These are phyloP conservation scores for Dicerorhinus sumatrensis DNA, from an alignment of 2,113 vertebrate species.

Conservation along the genomic window DNA sequence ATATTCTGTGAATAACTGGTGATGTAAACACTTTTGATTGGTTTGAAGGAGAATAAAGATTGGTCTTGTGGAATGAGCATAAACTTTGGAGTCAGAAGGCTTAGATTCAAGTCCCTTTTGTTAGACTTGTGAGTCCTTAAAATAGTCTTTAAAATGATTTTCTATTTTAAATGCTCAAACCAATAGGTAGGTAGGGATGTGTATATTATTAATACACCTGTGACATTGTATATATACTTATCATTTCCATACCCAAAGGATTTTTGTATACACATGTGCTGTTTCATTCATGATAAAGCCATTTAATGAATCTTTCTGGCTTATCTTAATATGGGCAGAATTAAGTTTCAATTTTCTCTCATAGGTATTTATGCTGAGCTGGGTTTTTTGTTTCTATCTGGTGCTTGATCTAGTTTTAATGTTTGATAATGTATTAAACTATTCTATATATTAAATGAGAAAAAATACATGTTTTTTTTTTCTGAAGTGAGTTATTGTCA, in stretches of 20 bases:
- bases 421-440: not conserved
- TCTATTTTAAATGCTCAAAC: not conserved
- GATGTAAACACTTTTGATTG: not conserved
- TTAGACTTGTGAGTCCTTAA: not conserved
- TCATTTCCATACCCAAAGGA: not conserved
- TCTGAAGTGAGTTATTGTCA: not conserved
- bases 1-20: not conserved
- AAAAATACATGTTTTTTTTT: not conserved
- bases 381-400: not conserved
- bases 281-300: slow-evolving; percentile 31
- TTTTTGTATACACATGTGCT: not conserved
- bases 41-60: not conserved
- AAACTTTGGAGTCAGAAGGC: not conserved
- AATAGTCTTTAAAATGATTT: slow-evolving; percentile 8
- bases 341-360: not conserved
- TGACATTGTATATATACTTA: not conserved
- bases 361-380: not conserved
- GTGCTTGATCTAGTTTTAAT: not conserved
- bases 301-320: not conserved
- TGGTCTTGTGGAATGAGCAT: not conserved
- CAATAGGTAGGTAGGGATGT: not conserved
- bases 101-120: not conserved
- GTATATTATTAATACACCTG: not conserved
- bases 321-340: not conserved
- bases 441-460: not conserved